Evolutionary conservation across 2,888 invertebrate species (phyloP), one percentile per base, ranked within the genome.

Genomic region (Heliconius aoede): DNA sequence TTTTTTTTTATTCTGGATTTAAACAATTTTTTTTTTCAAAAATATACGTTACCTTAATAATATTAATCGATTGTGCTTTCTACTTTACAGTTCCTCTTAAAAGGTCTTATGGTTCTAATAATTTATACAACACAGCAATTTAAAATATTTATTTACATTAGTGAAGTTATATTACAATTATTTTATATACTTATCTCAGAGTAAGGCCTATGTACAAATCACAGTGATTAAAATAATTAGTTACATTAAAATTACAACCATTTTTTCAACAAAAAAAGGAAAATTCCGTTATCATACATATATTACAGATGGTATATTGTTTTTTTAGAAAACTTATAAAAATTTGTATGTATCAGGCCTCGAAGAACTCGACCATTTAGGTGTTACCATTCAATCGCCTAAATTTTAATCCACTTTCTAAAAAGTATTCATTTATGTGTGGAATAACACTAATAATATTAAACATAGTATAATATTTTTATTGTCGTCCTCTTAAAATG

Each of bases 141-240:
- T 78, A 77, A 79, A 72, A 80, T 62, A 76, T 89, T 87, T 88
- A 87, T 89, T 88, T 87, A 86, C 85, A 87, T 71, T 78, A 79
- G 79, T 81, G 82, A 82, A 73, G 76, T 80, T 72, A 78, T 74
- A 80, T 71, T 80, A 80, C 74, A 80, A 68, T 71, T 81, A 80
- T 65, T 79, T 76, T 78, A 78, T 82, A 76, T 79, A 80, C 82
- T 83, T 82, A 83, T 62, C 69, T 79, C 79, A 83, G n/a, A n/a
- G 81, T 80, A 80, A 80, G 80, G 71, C 73, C 72, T 86, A 85
- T 86, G 86, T 85, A 88, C 85, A 89, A 86, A 92, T 92, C 92
- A 92, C 92, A 92, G 92, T 24, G 72, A 60, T 72, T 36, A 72
- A 69, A 46, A 85, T 36, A 36, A 24, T 36, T 55, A 86, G 84